Conservation (phyloP, 2,888 invertebrate species). For the Maniola hyperantus region DNA sequence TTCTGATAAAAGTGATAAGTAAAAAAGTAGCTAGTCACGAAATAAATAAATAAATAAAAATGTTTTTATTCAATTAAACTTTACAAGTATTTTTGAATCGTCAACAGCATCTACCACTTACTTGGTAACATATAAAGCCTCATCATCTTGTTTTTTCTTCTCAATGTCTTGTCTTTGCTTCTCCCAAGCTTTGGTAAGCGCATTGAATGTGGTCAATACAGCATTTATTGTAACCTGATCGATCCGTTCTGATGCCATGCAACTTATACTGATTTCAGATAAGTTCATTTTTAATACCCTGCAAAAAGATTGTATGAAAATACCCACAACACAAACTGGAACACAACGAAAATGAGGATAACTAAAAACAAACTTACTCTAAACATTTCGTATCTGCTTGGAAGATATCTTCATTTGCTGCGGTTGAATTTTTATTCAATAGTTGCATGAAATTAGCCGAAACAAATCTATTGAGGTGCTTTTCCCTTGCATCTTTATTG, state of each 20-base stretch:
- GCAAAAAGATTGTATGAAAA: constrained; percentile 28
- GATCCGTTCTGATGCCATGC: constrained; percentile 77
- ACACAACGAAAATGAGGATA: not conserved
- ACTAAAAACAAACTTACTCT: constrained; percentile 65
- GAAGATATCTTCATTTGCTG: constrained; percentile 45
- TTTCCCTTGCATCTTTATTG: constrained; percentile 46
- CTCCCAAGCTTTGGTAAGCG: constrained; percentile 88
- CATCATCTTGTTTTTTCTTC: constrained; percentile 87
- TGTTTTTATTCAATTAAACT: too few relatives aligned
- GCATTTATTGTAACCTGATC: constrained; percentile 68
- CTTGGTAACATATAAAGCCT: constrained; percentile 89
- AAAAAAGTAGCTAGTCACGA: too few relatives aligned
- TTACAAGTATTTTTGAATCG: too few relatives aligned
- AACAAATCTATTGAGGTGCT: constrained; percentile 75
- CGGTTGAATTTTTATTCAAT: constrained; percentile 53
- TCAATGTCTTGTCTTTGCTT: constrained; percentile 87
- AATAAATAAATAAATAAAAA: too few relatives aligned
- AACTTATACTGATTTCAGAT: constrained; percentile 85
- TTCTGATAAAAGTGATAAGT: too few relatives aligned
- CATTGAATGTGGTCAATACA: constrained; percentile 80
- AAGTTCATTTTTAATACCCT: constrained; percentile 88
- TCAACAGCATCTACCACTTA: constrained; percentile 52
- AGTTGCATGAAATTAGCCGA: constrained; percentile 61
- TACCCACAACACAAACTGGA: not conserved
- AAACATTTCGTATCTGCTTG: constrained; percentile 71